phyloP scores from a whole-genome alignment of 2,797 vertebrate genomes.

The Pelodytes ibericus region DNA sequence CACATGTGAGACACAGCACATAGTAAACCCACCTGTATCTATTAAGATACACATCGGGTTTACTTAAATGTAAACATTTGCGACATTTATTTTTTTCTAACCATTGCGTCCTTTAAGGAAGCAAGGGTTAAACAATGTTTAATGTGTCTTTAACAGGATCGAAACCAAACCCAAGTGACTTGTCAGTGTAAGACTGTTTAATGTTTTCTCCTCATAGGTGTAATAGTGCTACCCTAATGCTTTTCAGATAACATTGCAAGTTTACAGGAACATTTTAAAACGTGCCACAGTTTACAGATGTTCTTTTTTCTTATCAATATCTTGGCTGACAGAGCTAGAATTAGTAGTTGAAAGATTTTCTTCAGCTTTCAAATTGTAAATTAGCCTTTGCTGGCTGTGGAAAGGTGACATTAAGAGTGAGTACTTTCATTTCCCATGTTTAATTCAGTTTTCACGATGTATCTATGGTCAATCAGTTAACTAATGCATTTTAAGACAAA shows the following conservation, averaged over 20 bases:
- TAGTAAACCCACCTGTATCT: too few relatives aligned
- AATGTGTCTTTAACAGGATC: neutral
- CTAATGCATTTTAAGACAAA: constrained; percentile 47
- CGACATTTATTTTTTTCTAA: too few relatives aligned
- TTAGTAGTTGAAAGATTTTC: constrained; percentile 14
- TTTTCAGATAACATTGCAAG: constrained; percentile 15
- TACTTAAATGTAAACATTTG: too few relatives aligned
- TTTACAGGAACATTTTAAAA: constrained; percentile 5
- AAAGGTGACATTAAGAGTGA: constrained; percentile 32
- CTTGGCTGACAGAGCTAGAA: constrained; percentile 1
- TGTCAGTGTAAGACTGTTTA: too few relatives aligned
- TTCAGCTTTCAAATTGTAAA: constrained; percentile 24
- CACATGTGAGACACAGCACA: too few relatives aligned
- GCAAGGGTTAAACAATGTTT: too few relatives aligned
- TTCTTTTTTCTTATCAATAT: constrained; percentile 5
- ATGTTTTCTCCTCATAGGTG: neutral
- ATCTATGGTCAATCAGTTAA: constrained; percentile 50
- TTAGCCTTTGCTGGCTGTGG: neutral
- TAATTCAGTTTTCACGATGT: constrained; percentile 32
- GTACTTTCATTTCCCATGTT: constrained; percentile 22
- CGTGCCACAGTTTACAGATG: constrained; percentile 2
- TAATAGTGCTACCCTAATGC: neutral
- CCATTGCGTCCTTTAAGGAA: too few relatives aligned
- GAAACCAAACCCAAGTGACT: neutral
- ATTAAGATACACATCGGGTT: too few relatives aligned